These are phyloP conservation scores for Dolichopus griseipennis DNA, from an alignment of 2,888 invertebrate genomes.

Conservation along the genomic window DNA sequence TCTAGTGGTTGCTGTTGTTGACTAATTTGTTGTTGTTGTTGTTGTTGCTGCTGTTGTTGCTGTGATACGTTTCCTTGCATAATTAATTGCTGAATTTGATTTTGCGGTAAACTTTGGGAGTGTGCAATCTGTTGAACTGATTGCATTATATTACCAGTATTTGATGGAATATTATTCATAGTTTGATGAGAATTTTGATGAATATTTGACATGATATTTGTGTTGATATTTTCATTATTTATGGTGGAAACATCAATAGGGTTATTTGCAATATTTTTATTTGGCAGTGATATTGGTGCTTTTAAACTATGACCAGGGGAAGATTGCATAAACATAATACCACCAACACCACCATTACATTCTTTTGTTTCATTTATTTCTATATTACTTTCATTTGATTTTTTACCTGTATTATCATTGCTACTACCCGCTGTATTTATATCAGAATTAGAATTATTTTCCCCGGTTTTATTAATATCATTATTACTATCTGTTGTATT, in stretches of 20 bases:
- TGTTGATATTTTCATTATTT: background rate
- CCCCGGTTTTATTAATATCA: slow-evolving; percentile 32
- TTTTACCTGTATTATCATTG: slow-evolving; percentile 15
- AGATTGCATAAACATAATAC: slow-evolving; percentile 14
- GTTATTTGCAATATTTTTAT: slow-evolving; percentile 28
- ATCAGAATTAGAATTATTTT: slow-evolving; percentile 24
- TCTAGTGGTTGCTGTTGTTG: slow-evolving; percentile 35
- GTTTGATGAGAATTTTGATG: background rate
- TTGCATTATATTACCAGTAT: background rate
- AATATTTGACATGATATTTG: background rate
- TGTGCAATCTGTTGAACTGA: slow-evolving; percentile 21
- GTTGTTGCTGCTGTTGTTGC: slow-evolving; percentile 33
- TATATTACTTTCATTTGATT: slow-evolving; percentile 18
- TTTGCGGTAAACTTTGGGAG: slow-evolving; percentile 49
- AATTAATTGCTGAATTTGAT: slow-evolving; percentile 48
- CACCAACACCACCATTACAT: slow-evolving; percentile 27
- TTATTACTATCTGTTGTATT: slow-evolving; percentile 30
- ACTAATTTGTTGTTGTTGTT: slow-evolving; percentile 43
- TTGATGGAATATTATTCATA: background rate
- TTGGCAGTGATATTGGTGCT: slow-evolving; percentile 23
- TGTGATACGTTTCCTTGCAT: slow-evolving; percentile 48
- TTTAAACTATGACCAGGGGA: slow-evolving; percentile 32
- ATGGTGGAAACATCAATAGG: slow-evolving; percentile 21
- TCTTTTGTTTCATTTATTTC: slow-evolving; percentile 23
- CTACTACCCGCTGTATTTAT: slow-evolving; percentile 15